A percentile compares a stretch with the other conserved stretches of the same genome.
Conservation (phyloP, 2,797 vertebrate species). For the Cirrhinus molitorella region DNA sequence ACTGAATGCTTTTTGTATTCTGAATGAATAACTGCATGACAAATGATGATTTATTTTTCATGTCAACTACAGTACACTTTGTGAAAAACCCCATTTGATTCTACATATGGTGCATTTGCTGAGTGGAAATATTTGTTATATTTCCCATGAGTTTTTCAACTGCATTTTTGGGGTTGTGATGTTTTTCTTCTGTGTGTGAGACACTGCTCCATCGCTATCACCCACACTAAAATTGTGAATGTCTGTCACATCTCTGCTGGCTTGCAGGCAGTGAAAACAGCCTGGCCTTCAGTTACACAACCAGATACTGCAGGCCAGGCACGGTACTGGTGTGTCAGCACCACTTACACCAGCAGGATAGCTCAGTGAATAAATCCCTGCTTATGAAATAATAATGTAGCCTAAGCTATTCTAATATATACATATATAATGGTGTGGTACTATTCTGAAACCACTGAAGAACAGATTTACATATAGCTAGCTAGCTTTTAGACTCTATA, state of each 20-base stretch:
- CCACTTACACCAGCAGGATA: constrained; percentile 27
- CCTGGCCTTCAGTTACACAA: background rate
- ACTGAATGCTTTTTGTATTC: background rate
- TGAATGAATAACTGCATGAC: background rate
- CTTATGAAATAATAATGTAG: too few species aligned
- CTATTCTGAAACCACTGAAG: background rate
- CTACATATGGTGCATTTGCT: background rate
- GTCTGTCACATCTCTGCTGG: background rate
- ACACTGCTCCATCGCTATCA: background rate
- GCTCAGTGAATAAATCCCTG: too few species aligned
- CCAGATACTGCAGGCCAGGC: background rate
- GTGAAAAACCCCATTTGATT: background rate
- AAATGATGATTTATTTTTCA: background rate
- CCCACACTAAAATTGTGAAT: constrained; percentile 4
- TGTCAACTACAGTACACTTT: background rate
- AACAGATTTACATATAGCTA: background rate
- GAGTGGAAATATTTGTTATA: background rate
- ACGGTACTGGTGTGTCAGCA: background rate
- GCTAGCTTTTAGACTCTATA: background rate
- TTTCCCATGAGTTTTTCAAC: background rate
- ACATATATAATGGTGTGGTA: background rate
- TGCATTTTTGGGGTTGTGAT: background rate
- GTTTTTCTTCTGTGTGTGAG: background rate
- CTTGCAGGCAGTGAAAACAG: background rate
- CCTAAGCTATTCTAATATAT: too few species aligned